A percentile compares a stretch with the other conserved stretches of the same genome.
Evolutionary conservation across 2,888 invertebrate species (phyloP).

Genomic region (Rosalia funebris): DNA sequence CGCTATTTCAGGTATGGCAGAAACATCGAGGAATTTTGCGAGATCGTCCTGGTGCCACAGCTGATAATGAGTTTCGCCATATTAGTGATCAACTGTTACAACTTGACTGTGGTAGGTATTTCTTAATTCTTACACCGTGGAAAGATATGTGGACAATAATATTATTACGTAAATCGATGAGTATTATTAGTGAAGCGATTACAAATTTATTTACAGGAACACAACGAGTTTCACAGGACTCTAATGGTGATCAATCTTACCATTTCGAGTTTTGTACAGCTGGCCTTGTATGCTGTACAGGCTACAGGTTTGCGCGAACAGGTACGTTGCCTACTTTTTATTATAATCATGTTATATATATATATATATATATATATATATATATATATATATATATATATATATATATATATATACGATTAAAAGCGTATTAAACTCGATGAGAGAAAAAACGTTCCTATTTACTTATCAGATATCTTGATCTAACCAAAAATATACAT

Average conservation of each 20-base stretch:
- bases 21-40: conserved; percentile 32
- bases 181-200: conserved; percentile 1
- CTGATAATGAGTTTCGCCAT: conserved; percentile 35
- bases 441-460: too few species aligned
- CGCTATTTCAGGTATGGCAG: conserved; percentile 39
- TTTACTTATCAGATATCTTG: too few species aligned
- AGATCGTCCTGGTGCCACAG: conserved; percentile 36
- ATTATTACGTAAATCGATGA: conserved; percentile 15
- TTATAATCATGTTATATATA: too few species aligned
- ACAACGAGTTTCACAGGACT: conserved; percentile 35
- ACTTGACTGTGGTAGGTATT: conserved; percentile 29
- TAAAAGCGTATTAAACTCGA: too few species aligned
- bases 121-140: too few species aligned
- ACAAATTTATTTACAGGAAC: conserved; percentile 30
- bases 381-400: too few species aligned
- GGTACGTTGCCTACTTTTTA: too few species aligned
- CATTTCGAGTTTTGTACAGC: conserved; percentile 30
- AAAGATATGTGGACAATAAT: background rate
- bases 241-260: conserved; percentile 34
- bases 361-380: too few species aligned
- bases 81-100: conserved; percentile 38
- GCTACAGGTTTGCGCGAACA: conserved; percentile 22
- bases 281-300: conserved; percentile 35
- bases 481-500: too few species aligned
- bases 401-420: too few species aligned